Evolutionary conservation across 1,140 invertebrate genomes (phyloP).

Genomic region (Delia radicum): DNA sequence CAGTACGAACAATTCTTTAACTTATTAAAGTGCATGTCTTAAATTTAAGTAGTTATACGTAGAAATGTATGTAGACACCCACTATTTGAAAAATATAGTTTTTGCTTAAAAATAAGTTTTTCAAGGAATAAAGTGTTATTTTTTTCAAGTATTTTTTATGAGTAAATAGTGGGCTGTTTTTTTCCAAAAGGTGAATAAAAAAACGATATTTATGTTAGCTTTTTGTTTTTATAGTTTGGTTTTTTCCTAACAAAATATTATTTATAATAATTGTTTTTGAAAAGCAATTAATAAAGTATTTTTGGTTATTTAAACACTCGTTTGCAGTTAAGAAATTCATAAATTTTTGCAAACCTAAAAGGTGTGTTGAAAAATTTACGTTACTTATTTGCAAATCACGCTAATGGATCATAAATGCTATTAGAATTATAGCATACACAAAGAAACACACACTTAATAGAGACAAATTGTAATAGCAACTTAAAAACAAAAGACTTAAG

Average conservation of each 20-base stretch:
- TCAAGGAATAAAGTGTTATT: neutral
- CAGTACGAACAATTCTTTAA: too few species aligned
- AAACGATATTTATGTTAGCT: too few species aligned
- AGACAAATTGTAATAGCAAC: neutral
- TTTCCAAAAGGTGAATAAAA: neutral
- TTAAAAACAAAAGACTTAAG: neutral
- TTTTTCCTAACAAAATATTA: neutral
- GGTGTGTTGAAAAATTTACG: conserved; percentile 21
- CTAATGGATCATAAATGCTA: neutral
- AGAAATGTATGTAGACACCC: neutral
- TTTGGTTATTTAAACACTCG: neutral
- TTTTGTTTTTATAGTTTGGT: neutral
- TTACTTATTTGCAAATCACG: neutral
- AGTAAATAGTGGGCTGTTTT: neutral
- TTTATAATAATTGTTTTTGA: conserved; percentile 17
- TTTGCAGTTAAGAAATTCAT: conserved; percentile 9
- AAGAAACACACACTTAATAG: neutral
- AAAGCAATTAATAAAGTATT: conserved; percentile 10
- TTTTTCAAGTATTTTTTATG: neutral
- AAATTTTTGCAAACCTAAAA: neutral
- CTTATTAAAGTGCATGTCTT: too few species aligned
- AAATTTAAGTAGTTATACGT: too few species aligned
- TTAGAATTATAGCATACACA: neutral
- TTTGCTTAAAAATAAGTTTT: neutral
- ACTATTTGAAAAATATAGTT: neutral